Conservation (phyloP, 2,888 invertebrate genomes). For the Sarcophaga variegata region DNA sequence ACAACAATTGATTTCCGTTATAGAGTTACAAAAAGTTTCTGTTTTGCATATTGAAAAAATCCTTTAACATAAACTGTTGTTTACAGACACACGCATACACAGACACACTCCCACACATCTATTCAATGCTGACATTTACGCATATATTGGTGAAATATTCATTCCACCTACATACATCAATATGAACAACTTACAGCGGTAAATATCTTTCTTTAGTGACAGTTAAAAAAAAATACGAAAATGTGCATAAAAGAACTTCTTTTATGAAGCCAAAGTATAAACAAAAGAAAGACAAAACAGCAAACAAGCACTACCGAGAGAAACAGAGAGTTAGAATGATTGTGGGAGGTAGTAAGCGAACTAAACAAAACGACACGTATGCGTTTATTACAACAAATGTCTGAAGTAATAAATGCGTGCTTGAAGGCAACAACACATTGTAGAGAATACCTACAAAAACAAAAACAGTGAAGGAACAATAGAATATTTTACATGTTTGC, state of each 20-base stretch:
- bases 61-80: slow-evolving; percentile 17
- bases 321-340: neutral
- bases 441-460: neutral
- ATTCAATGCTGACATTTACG: neutral
- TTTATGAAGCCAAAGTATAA: neutral
- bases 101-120: neutral
- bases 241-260: neutral
- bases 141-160: slow-evolving; percentile 6
- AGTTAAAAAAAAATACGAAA: neutral
- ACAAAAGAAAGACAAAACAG: neutral
- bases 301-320: too few species aligned
- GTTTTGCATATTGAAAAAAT: slow-evolving; percentile 16
- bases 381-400: slow-evolving; percentile 29
- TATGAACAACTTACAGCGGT: slow-evolving; percentile 3
- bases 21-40: slow-evolving; percentile 12
- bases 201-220: neutral
- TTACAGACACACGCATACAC: neutral
- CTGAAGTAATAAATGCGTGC: slow-evolving; percentile 36
- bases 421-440: slow-evolving; percentile 16
- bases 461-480: neutral
- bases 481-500: neutral
- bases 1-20: slow-evolving; percentile 61
- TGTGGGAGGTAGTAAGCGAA: neutral
- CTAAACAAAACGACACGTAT: slow-evolving; percentile 9
- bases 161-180: neutral